Base-by-base conservation (phyloP, 2,797 vertebrate genomes). In the Paramormyrops hopkinsi region DNA sequence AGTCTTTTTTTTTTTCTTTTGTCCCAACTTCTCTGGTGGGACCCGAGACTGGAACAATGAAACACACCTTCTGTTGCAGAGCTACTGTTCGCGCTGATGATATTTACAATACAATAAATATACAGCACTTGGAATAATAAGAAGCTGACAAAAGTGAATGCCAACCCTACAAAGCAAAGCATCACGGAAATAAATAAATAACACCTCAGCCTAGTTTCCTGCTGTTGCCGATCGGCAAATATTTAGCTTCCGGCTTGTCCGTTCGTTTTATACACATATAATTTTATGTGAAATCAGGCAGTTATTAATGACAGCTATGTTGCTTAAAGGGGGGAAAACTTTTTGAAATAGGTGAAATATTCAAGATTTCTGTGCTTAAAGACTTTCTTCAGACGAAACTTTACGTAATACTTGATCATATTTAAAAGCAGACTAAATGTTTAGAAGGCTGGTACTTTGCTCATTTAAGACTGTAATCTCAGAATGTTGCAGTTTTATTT, bases 21-120 rank as follows among this genome's bases (percentile, higher is more conserved):
- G n/a, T 29, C 11, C 7, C 44, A 46, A 48, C 14, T 65, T 48
- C 14, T 37, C 22, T n/a, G 56, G 46, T 86, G 46, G 44, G 22
- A 29, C 46, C 83, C 59, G 37, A 51, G 37, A 69, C 29, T 22
- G 41, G 59, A 50, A 51, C 2, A 62, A 25, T 69, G 19, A 48
- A 86, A 51, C 48, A 89, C 25, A 51, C 19, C 89, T 86, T 73
- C 1, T 86, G 54, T 69, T 59, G 19, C 37, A 65, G 14, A 46
- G 37, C 33, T 88, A 65, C 7, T 51, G 6, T 48, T 88, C 44
- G 88, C n/a, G 82, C 79, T 29, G 76, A 33, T 84, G 76, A 59
- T 54, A 69, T 82, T 54, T 46, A 84, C 17, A 84, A 33, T 59
- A 51, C 51, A 86, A 86, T 86, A 89, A 73, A 37, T 86, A 86